Conservation (phyloP, 2,113 vertebrate genomes). For the Hirundichthys speculiger region DNA sequence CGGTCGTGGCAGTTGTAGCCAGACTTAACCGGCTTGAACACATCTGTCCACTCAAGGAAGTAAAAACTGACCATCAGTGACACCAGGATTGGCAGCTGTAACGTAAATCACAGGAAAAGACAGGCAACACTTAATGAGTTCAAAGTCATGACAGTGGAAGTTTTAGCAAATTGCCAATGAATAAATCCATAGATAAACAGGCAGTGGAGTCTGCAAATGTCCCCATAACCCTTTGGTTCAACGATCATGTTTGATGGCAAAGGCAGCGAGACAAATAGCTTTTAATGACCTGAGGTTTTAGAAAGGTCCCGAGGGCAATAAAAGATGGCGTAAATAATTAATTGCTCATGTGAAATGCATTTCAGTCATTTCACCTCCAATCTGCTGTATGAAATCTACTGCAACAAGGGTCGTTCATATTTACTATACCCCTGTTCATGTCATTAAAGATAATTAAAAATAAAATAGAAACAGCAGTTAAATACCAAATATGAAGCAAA, state of each 20-base stretch:
- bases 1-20: conserved; percentile 96
- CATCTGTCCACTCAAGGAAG: conserved; percentile 96
- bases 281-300: too few species aligned
- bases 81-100: conserved; percentile 93
- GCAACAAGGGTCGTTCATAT: too few species aligned
- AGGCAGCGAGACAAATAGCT: too few species aligned
- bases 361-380: too few species aligned
- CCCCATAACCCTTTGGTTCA: conserved; percentile 45
- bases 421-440: too few species aligned
- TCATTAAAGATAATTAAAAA: too few species aligned
- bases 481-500: conserved; percentile 16
- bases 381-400: too few species aligned
- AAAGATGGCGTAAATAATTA: too few species aligned
- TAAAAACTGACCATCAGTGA: conserved; percentile 97
- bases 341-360: too few species aligned
- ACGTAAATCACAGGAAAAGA: conserved; percentile 4
- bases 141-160: conserved; percentile 22
- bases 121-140: background rate
- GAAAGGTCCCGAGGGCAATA: too few species aligned
- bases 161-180: conserved; percentile 25
- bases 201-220: conserved; percentile 21
- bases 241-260: conserved; percentile 23
- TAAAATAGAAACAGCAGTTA: conserved; percentile 2
- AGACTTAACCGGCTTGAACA: conserved; percentile 95
- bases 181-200: conserved; percentile 47